Evolutionary conservation across 2,888 invertebrate genomes (phyloP).

Genomic region (Ceraclea dissimilis): DNA sequence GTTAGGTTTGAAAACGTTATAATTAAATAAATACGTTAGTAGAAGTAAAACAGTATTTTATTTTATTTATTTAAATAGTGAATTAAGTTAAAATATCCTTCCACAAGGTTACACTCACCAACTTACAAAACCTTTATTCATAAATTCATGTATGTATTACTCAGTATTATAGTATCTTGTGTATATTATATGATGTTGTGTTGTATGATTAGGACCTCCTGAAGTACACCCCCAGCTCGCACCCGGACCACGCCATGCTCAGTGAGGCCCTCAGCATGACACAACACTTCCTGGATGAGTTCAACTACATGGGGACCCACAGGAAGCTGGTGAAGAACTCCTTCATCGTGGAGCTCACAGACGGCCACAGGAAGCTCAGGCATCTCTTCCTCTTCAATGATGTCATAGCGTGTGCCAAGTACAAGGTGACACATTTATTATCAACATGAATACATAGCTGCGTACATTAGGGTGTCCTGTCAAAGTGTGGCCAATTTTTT

Average conservation of each 20-base stretch:
- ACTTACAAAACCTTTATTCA: no score
- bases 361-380: conserved; percentile 80
- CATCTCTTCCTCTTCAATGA: conserved; percentile 93
- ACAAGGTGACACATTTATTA: conserved; percentile 54
- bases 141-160: no score
- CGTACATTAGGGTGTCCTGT: no score
- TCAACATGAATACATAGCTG: neutral
- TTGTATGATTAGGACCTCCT: conserved; percentile 56
- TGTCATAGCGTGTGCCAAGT: conserved; percentile 91
- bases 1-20: no score
- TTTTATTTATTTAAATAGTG: no score
- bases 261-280: conserved; percentile 78
- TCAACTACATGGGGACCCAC: conserved; percentile 73
- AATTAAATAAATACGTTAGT: no score
- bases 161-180: no score
- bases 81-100: no score
- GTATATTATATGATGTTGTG: neutral
- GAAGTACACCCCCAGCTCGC: conserved; percentile 68
- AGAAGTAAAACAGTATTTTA: no score
- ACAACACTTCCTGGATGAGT: conserved; percentile 84
- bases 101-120: no score
- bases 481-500: no score
- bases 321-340: conserved; percentile 88
- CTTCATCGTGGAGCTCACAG: conserved; percentile 86
- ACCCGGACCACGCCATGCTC: conserved; percentile 71